Conservation (phyloP, 2,888 invertebrate species). For the Aleiodes testaceus region DNA sequence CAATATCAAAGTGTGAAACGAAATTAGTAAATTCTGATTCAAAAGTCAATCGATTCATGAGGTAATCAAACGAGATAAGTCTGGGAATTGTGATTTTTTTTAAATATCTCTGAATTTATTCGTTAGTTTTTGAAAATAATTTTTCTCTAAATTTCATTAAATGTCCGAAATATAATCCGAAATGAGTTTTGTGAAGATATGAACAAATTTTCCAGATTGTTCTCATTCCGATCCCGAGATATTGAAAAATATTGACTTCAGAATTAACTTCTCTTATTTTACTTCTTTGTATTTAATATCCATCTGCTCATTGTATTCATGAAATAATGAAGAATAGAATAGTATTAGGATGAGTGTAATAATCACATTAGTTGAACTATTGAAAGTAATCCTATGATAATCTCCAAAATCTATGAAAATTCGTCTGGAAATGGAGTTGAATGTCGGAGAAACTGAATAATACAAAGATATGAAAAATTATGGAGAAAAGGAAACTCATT, state of each 20-base stretch:
- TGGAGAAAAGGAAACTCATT: background rate
- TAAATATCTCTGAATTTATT: too few relatives aligned
- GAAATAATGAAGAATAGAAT: background rate
- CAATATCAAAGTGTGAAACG: too few relatives aligned
- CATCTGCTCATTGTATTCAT: constrained; percentile 26
- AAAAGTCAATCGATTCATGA: too few relatives aligned
- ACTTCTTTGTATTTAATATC: background rate
- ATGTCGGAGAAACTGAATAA: background rate
- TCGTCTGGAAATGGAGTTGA: background rate
- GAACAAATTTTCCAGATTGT: too few relatives aligned
- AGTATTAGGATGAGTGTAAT: background rate
- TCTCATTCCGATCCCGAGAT: too few relatives aligned
- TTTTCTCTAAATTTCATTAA: too few relatives aligned
- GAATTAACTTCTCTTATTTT: background rate
- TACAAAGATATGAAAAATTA: background rate
- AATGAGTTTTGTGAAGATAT: too few relatives aligned
- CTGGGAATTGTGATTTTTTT: too few relatives aligned
- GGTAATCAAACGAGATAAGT: too few relatives aligned
- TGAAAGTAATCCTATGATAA: background rate
- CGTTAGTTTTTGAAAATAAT: too few relatives aligned
- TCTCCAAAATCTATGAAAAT: background rate
- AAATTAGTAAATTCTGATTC: too few relatives aligned
- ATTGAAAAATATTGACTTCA: background rate
- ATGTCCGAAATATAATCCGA: too few relatives aligned
- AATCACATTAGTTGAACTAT: background rate